These are phyloP conservation scores for Empis livida DNA, from an alignment of 2,888 invertebrate genomes.

Conservation along the genomic window DNA sequence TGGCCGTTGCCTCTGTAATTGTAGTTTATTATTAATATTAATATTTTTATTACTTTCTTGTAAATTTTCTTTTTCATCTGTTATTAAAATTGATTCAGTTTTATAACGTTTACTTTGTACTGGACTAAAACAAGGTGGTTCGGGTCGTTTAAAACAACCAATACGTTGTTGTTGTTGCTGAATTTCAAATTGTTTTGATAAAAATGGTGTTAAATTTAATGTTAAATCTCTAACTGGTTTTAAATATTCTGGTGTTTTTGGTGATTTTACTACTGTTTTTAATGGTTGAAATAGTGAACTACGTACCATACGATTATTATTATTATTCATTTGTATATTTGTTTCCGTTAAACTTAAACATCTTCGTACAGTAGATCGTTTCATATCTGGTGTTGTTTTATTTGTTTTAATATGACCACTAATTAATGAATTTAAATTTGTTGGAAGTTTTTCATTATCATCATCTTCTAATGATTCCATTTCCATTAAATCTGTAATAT, in stretches of 20 bases:
- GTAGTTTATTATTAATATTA: background rate
- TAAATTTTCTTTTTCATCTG: constrained; percentile 6
- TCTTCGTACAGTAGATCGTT: constrained; percentile 37
- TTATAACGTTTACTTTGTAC: constrained; percentile 33
- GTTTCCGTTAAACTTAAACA: constrained; percentile 39
- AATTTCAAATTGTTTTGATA: constrained; percentile 12
- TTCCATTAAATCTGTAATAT: constrained; percentile 46
- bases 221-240: constrained; percentile 21
- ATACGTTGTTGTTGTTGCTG: constrained; percentile 4
- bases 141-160: constrained; percentile 50
- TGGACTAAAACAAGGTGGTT: constrained; percentile 45
- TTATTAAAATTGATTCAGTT: constrained; percentile 22
- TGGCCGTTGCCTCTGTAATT: constrained; percentile 24
- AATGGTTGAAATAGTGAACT: constrained; percentile 36
- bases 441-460: constrained; percentile 37
- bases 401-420: constrained; percentile 39
- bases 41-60: background rate
- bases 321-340: constrained; percentile 22
- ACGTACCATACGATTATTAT: constrained; percentile 33
- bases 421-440: constrained; percentile 44
- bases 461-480: constrained; percentile 41
- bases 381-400: constrained; percentile 34
- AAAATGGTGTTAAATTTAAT: constrained; percentile 15
- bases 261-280: constrained; percentile 12
- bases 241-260: constrained; percentile 30